These are phyloP conservation scores for Chelon auratus DNA, from an alignment of 2,797 vertebrate genomes.

Conservation along the genomic window DNA sequence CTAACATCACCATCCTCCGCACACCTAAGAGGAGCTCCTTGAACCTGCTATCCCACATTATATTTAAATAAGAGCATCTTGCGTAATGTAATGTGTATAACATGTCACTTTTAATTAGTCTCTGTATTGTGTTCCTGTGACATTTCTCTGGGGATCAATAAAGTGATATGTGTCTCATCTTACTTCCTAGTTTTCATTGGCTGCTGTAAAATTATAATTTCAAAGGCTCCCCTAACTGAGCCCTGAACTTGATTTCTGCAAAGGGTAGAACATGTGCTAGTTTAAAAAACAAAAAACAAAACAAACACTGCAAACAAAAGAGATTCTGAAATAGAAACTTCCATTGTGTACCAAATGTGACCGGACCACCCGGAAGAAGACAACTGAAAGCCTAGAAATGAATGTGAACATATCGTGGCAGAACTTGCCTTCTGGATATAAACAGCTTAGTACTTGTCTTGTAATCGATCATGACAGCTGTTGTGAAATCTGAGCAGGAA, in stretches of 20 bases:
- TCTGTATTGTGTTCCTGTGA: slow-evolving; percentile 8
- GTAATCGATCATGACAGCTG: slow-evolving; percentile 78
- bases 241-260: slow-evolving; percentile 5
- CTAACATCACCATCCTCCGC: too few species aligned
- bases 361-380: slow-evolving; percentile 30
- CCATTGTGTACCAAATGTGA: slow-evolving; percentile 28
- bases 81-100: neutral
- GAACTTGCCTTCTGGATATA: slow-evolving; percentile 72
- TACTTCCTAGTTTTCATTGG: slow-evolving; percentile 15
- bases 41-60: neutral
- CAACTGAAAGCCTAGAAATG: slow-evolving; percentile 45
- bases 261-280: neutral
- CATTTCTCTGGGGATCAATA: neutral
- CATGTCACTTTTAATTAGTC: neutral
- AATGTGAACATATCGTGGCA: slow-evolving; percentile 46
- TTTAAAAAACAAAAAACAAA: slow-evolving; percentile 2
- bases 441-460: slow-evolving; percentile 48
- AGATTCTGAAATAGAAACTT: slow-evolving; percentile 39
- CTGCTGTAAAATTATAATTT: slow-evolving; percentile 5
- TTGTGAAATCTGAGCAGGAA: slow-evolving; percentile 71
- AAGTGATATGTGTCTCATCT: slow-evolving; percentile 4
- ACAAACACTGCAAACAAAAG: slow-evolving; percentile 33
- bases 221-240: slow-evolving; percentile 1
- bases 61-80: neutral
- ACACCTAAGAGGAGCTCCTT: too few species aligned